phyloP scores from a whole-genome alignment of 2,797 vertebrate genomes.

The Telmatherina bonti region DNA sequence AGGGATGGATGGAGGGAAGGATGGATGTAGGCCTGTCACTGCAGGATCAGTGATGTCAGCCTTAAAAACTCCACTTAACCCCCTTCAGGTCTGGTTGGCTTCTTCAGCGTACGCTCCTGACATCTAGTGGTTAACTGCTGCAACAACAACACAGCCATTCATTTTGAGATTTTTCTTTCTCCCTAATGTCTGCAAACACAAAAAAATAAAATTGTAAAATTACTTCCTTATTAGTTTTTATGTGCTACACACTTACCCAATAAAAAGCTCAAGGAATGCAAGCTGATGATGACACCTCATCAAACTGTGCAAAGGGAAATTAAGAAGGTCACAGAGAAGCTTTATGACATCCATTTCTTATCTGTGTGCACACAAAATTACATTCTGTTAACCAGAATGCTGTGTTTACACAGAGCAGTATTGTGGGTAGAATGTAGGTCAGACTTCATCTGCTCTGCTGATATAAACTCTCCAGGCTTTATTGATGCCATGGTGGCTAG shows the following conservation, averaged over 20 bases:
- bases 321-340: constrained; percentile 39
- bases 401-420: constrained; percentile 4
- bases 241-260: neutral
- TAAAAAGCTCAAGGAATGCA: neutral
- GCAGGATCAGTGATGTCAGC: constrained; percentile 62
- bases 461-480: constrained; percentile 41
- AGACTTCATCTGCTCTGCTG: constrained; percentile 51
- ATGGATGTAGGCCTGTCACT: constrained; percentile 47
- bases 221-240: neutral
- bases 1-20: constrained; percentile 20
- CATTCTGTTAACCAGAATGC: neutral
- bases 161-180: too few species aligned
- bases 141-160: neutral
- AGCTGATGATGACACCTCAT: neutral
- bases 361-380: constrained; percentile 14
- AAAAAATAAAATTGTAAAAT: too few species aligned
- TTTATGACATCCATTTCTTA: constrained; percentile 30
- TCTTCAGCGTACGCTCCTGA: constrained; percentile 52
- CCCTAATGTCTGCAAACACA: neutral
- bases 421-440: constrained; percentile 50
- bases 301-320: constrained; percentile 1
- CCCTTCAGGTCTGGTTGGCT: constrained; percentile 17
- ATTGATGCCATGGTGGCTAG: constrained; percentile 42
- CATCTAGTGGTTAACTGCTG: constrained; percentile 63
- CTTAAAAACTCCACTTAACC: constrained; percentile 42